Percentiles rank a stretch among this genome's conserved stretches.
phyloP scores from a whole-genome alignment of 2,888 invertebrate species.

The Dynastes hyllus region DNA sequence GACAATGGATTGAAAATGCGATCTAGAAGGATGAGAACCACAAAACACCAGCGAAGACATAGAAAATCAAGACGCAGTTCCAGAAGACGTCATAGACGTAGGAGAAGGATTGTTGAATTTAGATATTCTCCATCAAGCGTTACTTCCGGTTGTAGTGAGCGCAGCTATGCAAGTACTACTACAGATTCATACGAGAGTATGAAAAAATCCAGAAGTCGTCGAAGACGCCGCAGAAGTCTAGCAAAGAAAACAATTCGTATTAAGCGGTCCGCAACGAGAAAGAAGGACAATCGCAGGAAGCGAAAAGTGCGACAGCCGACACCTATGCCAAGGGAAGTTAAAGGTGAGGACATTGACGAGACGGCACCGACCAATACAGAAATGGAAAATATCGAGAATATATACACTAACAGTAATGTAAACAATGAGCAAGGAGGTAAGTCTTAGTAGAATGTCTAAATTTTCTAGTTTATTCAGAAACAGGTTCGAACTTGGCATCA shows the following conservation, averaged over 20 bases:
- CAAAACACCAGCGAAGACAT: neutral
- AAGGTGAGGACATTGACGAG: neutral
- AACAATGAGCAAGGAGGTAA: slow-evolving; percentile 23
- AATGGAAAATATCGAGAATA: neutral
- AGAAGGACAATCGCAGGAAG: neutral
- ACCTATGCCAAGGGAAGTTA: slow-evolving; percentile 13
- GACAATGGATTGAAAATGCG: neutral
- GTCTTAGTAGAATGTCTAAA: neutral
- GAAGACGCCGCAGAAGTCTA: slow-evolving; percentile 48
- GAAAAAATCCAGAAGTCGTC: slow-evolving; percentile 37
- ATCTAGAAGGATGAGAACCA: slow-evolving; percentile 11
- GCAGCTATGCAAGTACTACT: neutral
- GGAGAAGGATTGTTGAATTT: neutral
- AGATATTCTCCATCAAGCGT: slow-evolving; percentile 7
- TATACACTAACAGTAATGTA: neutral
- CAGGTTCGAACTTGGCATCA: no score
- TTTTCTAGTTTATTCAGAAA: neutral
- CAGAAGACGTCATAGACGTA: neutral
- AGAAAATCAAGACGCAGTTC: slow-evolving; percentile 15
- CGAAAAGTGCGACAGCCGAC: slow-evolving; percentile 11
- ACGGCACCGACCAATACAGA: neutral
- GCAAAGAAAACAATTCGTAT: slow-evolving; percentile 15
- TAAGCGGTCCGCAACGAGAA: neutral
- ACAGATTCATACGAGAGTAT: slow-evolving; percentile 3
- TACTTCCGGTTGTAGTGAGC: neutral